Conservation (phyloP, 1,140 invertebrate species). For the Sarcophaga peregrina region DNA sequence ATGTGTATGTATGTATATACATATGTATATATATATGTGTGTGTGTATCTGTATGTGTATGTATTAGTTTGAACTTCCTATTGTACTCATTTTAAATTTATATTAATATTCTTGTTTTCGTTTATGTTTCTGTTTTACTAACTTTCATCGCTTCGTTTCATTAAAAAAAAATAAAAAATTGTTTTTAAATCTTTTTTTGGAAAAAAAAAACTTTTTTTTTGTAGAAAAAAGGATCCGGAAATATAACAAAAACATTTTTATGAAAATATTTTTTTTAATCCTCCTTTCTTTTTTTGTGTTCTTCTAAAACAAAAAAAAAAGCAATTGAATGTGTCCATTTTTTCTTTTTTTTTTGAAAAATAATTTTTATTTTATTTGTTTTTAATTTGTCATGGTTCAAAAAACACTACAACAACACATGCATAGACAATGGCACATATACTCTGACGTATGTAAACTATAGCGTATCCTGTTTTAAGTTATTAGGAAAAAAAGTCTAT, state of each 20-base stretch:
- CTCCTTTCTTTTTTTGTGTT: no score
- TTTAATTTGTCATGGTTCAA: slow-evolving; percentile 22
- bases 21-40: no score
- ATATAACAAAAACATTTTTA: neutral
- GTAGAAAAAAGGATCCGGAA: neutral
- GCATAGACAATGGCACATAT: neutral
- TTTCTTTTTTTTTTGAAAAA: neutral
- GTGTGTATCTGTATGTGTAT: no score
- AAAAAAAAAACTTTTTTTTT: no score
- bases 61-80: neutral
- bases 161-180: neutral
- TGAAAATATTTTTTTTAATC: no score
- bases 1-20: no score
- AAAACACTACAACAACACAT: neutral
- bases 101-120: neutral
- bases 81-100: slow-evolving; percentile 14
- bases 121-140: neutral
- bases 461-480: neutral
- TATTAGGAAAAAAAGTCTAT: neutral
- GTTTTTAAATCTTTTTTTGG: neutral
- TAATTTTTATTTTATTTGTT: slow-evolving; percentile 2
- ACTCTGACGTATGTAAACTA: no score
- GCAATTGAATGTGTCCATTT: neutral
- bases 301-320: no score
- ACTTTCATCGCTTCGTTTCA: neutral